Evolutionary conservation across 2,888 invertebrate genomes (phyloP).

Genomic region (Drosophila paucipuncta): DNA sequence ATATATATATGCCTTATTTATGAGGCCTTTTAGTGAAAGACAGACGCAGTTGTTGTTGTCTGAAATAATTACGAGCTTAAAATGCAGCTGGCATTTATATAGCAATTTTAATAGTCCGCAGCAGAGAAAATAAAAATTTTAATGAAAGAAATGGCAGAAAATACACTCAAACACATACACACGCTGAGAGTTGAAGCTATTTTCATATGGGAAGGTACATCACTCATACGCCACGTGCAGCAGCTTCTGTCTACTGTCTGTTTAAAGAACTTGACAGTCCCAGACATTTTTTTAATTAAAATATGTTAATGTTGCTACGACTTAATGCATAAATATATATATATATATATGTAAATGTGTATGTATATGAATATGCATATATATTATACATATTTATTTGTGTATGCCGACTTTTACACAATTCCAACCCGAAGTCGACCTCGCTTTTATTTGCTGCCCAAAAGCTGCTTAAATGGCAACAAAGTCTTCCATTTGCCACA

Average conservation of each 20-base stretch:
- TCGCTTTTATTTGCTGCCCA: background rate
- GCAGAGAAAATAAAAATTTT: conserved; percentile 5
- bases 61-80: conserved; percentile 53
- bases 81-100: conserved; percentile 50
- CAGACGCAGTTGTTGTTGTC: conserved; percentile 20
- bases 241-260: conserved; percentile 7
- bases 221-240: conserved; percentile 69
- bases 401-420: background rate
- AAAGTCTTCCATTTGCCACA: conserved; percentile 18
- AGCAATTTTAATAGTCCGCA: conserved; percentile 45
- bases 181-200: background rate
- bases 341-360: background rate
- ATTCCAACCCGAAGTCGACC: conserved; percentile 1
- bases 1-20: background rate
- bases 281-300: conserved; percentile 72
- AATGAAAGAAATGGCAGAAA: conserved; percentile 18
- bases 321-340: conserved; percentile 7
- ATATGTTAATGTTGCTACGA: conserved; percentile 64
- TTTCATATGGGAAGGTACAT: conserved; percentile 36
- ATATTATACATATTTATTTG: background rate
- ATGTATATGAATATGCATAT: background rate
- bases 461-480: conserved; percentile 32
- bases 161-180: background rate
- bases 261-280: conserved; percentile 25
- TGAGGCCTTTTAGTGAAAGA: conserved; percentile 11